These are phyloP conservation scores for Lophura nycthemera DNA, from an alignment of 2,113 vertebrate genomes.

Conservation along the genomic window DNA sequence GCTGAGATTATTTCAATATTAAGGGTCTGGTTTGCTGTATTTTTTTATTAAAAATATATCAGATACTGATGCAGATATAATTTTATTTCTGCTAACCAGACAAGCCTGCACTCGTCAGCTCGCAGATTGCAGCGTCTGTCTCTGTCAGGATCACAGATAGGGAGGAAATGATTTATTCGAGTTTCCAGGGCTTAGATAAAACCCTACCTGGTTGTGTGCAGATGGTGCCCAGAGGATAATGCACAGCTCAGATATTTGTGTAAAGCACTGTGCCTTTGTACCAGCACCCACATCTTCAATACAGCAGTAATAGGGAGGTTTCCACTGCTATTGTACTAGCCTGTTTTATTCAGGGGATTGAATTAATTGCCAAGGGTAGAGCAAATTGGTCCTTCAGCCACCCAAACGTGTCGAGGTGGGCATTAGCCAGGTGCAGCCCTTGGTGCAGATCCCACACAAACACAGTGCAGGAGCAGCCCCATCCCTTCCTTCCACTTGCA, in stretches of 20 bases:
- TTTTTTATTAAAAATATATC: constrained; percentile 55
- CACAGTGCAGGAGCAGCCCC: not conserved
- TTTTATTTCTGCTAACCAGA: constrained; percentile 51
- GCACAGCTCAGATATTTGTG: constrained; percentile 12
- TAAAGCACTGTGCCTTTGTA: not conserved
- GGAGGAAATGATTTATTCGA: constrained; percentile 62
- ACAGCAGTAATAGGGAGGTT: not conserved
- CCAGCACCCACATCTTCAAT: not conserved
- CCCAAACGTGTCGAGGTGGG: not conserved
- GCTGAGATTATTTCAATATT: not conserved
- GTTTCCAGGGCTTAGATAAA: constrained; percentile 35
- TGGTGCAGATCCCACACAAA: not conserved
- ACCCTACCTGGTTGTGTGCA: constrained; percentile 16
- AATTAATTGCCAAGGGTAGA: not conserved
- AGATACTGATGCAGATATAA: not conserved
- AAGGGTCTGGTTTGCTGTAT: constrained; percentile 1
- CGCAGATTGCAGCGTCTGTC: constrained; percentile 54
- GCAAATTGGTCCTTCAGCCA: not conserved
- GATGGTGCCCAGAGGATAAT: constrained; percentile 51
- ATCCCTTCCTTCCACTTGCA: no score
- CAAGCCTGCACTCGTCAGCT: constrained; percentile 58
- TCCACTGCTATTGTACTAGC: not conserved
- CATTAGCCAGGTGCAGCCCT: not conserved
- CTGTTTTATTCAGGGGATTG: not conserved
- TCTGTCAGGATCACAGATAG: constrained; percentile 19